These are phyloP conservation scores for Notiomystis cincta DNA, from an alignment of 2,113 vertebrate species.

Conservation along the genomic window DNA sequence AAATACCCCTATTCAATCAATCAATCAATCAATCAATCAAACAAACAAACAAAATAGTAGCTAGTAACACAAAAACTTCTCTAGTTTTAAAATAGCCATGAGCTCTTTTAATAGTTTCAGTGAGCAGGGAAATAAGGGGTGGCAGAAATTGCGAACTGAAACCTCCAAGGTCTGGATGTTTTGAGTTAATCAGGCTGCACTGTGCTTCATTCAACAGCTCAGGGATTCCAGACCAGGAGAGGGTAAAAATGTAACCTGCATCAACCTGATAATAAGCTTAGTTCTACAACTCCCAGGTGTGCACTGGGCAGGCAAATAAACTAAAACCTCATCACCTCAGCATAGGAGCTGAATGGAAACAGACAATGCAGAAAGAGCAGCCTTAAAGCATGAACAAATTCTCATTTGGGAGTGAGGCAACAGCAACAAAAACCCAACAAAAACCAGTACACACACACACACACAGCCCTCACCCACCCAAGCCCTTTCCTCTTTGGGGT, in stretches of 20 bases:
- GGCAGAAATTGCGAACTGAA: not conserved
- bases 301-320: not conserved
- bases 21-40: not conserved
- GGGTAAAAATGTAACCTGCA: not conserved
- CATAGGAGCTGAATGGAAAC: not conserved
- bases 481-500: not conserved
- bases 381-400: not conserved
- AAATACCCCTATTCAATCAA: accelerated
- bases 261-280: not conserved
- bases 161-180: not conserved
- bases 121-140: not conserved
- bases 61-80: accelerated
- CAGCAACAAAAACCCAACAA: not conserved
- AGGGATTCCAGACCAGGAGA: not conserved
- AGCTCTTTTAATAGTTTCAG: not conserved
- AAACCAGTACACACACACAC: accelerated
- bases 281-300: not conserved
- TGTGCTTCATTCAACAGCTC: not conserved
- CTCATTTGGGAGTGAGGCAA: not conserved
- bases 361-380: not conserved
- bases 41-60: not conserved
- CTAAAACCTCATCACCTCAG: not conserved
- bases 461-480: not conserved
- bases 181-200: not conserved
- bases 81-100: not conserved